Percentiles rank a stretch among this genome's conserved stretches.
These are phyloP conservation scores for Perca fluviatilis DNA, from an alignment of 2,113 vertebrate species.

Conservation along the genomic window DNA sequence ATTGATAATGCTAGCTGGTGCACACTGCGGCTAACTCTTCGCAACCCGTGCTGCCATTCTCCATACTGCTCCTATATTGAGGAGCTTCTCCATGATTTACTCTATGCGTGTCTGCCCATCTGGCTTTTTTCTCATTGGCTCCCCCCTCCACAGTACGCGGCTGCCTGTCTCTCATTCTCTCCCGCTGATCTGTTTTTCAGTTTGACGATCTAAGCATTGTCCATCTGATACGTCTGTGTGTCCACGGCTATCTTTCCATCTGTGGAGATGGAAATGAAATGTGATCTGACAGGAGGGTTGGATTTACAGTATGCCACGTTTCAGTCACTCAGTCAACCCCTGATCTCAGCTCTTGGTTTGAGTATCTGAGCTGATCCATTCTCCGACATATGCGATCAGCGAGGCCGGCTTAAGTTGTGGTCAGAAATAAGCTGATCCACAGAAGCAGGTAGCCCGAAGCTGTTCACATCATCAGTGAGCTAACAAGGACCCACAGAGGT, in stretches of 20 bases:
- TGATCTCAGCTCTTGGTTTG: slow-evolving; percentile 51
- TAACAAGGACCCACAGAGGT: slow-evolving; percentile 54
- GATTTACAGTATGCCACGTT: slow-evolving; percentile 53
- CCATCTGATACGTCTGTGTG: slow-evolving; percentile 72
- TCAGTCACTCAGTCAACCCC: slow-evolving; percentile 37
- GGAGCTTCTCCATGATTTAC: slow-evolving; percentile 72
- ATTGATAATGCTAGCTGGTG: slow-evolving; percentile 73
- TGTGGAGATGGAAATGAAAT: slow-evolving; percentile 63
- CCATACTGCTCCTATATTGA: slow-evolving; percentile 58
- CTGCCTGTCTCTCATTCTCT: slow-evolving; percentile 58
- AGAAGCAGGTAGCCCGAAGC: slow-evolving; percentile 34
- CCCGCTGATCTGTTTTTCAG: slow-evolving; percentile 73
- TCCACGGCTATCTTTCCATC: slow-evolving; percentile 61
- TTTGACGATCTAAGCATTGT: slow-evolving; percentile 75
- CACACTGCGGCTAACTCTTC: slow-evolving; percentile 69
- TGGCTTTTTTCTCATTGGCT: slow-evolving; percentile 37
- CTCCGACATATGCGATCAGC: slow-evolving; percentile 18
- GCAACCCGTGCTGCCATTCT: slow-evolving; percentile 61
- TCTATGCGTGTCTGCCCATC: slow-evolving; percentile 71
- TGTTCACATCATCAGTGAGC: slow-evolving; percentile 51
- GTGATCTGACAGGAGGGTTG: slow-evolving; percentile 68
- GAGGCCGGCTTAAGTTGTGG: slow-evolving; percentile 18
- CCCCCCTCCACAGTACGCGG: slow-evolving; percentile 52
- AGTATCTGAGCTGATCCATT: slow-evolving; percentile 28
- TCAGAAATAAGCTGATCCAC: slow-evolving; percentile 28